These are phyloP conservation scores for Priapulus caudatus DNA, from an alignment of 2,888 invertebrate genomes.

Conservation along the genomic window DNA sequence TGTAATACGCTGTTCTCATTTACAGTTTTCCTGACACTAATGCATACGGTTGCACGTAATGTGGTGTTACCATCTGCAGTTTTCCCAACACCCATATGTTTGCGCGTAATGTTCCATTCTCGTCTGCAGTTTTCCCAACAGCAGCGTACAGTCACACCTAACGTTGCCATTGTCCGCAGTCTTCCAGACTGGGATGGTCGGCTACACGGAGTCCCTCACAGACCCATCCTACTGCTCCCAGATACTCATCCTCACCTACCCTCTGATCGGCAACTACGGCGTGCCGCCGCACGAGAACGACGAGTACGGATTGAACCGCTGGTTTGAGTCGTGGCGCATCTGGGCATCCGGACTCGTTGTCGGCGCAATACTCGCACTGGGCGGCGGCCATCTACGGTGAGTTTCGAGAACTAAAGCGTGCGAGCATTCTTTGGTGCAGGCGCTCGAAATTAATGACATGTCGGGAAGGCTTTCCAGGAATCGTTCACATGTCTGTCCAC, in stretches of 20 bases:
- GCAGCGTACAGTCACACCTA: no score
- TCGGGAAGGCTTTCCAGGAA: no score
- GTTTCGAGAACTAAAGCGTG: no score
- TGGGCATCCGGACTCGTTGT: slow-evolving; percentile 69
- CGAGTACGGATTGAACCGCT: slow-evolving; percentile 49
- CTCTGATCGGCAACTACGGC: slow-evolving; percentile 94
- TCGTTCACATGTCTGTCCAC: no score
- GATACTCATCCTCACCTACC: slow-evolving; percentile 89
- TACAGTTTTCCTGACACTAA: no score
- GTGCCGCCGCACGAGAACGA: slow-evolving; percentile 60
- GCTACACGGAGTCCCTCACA: slow-evolving; percentile 93
- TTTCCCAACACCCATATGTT: no score
- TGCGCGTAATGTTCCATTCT: no score
- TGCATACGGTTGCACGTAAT: no score
- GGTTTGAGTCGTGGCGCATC: slow-evolving; percentile 55
- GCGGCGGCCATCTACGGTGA: no score
- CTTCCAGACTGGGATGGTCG: slow-evolving; percentile 98
- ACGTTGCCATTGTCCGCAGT: slow-evolving; percentile 79
- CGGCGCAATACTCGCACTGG: not conserved
- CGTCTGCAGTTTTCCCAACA: no score
- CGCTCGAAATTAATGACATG: not conserved
- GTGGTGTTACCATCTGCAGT: no score
- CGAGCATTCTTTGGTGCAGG: not conserved
- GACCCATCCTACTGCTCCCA: slow-evolving; percentile 95
- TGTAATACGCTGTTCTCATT: no score